Evolutionary conservation across 2,113 vertebrate genomes (phyloP).

Genomic region (Otocyon megalotis): DNA sequence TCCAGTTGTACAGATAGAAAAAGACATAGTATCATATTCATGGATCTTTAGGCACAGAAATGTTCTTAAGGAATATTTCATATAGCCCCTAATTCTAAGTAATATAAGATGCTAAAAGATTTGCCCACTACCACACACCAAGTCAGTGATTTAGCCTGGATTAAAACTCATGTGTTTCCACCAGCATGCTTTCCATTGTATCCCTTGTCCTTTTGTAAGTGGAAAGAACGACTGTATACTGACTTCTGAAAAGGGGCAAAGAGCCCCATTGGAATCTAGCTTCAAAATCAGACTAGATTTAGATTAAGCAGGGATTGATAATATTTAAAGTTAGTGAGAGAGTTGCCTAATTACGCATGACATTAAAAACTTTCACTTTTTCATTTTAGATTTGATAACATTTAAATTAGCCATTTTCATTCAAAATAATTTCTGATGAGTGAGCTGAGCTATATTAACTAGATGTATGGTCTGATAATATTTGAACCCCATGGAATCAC

Average conservation of each 20-base stretch:
- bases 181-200: neutral
- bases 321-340: neutral
- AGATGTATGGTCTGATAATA: neutral
- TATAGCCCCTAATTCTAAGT: neutral
- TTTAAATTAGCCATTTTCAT: conserved; percentile 31
- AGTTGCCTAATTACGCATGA: neutral
- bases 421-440: conserved; percentile 10
- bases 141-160: neutral
- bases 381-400: conserved; percentile 19
- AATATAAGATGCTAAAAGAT: neutral
- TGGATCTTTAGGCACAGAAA: neutral
- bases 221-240: neutral
- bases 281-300: neutral
- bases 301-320: neutral
- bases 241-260: neutral
- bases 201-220: neutral
- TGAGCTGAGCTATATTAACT: neutral
- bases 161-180: neutral
- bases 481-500: neutral
- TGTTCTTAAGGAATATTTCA: neutral
- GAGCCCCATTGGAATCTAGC: neutral
- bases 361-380: conserved; percentile 14
- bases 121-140: neutral
- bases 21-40: neutral
- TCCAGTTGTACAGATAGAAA: neutral